Evolutionary conservation across 2,113 vertebrate species (phyloP).

Genomic region (Pomatorhinus ruficollis): DNA sequence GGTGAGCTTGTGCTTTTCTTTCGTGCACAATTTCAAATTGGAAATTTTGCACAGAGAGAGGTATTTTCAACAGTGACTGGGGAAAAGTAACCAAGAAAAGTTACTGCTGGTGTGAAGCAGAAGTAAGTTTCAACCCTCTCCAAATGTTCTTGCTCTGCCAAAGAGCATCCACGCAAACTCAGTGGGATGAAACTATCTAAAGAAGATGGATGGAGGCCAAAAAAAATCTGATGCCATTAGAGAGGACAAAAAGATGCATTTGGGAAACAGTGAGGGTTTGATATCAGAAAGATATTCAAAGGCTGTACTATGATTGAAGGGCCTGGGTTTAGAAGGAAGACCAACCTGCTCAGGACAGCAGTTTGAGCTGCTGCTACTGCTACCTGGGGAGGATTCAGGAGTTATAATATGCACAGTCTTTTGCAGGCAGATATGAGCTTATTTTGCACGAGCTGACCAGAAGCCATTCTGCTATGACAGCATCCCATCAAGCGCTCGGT

Average conservation of each 20-base stretch:
- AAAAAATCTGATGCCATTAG: neutral
- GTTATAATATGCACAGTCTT: slow-evolving; percentile 8
- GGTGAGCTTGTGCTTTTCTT: neutral
- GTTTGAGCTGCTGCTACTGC: neutral
- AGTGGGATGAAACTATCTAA: neutral
- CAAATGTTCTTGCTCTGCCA: neutral
- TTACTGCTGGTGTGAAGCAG: neutral
- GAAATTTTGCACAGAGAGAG: neutral
- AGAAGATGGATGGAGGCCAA: neutral
- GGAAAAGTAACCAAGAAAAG: neutral
- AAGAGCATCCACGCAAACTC: neutral
- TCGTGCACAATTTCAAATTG: neutral
- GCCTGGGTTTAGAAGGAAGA: neutral
- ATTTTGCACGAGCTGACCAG: slow-evolving; percentile 28
- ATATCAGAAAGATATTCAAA: neutral
- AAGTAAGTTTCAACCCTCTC: neutral
- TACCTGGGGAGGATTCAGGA: neutral
- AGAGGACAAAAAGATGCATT: neutral
- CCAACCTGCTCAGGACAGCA: neutral
- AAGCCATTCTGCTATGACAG: slow-evolving; percentile 40
- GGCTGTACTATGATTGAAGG: neutral
- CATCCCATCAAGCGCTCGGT: neutral
- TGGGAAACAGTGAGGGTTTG: neutral
- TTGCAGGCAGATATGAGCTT: slow-evolving; percentile 55
- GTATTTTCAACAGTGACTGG: neutral